Evolutionary conservation across 2,113 vertebrate species (phyloP).

Genomic region (Sander vitreus): DNA sequence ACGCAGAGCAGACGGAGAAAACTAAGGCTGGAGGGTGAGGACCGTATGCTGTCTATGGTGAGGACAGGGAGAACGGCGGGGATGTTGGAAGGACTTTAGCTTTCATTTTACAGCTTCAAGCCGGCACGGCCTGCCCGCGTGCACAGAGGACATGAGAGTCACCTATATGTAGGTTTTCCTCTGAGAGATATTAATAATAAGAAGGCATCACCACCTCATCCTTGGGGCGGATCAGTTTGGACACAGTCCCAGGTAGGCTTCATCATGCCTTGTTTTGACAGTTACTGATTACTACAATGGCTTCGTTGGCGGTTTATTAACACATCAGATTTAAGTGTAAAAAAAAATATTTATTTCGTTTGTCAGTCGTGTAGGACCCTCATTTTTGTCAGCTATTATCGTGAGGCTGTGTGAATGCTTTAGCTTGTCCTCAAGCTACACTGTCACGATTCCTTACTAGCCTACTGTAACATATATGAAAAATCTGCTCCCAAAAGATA

Average conservation of each 20-base stretch:
- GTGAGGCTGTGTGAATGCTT: conserved; percentile 8
- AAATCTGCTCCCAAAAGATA: conserved; percentile 6
- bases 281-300: not conserved
- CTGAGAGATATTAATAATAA: conserved; percentile 6
- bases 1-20: conserved; percentile 77
- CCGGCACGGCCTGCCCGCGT: conserved; percentile 34
- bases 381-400: not conserved
- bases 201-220: conserved; percentile 43
- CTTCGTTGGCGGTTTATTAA: not conserved
- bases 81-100: conserved; percentile 61
- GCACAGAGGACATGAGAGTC: conserved; percentile 57
- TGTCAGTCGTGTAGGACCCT: not conserved
- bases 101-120: conserved; percentile 47
- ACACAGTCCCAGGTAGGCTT: conserved; percentile 71
- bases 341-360: not conserved
- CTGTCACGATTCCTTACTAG: conserved; percentile 59
- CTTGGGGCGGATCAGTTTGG: conserved; percentile 61
- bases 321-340: not conserved
- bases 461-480: not conserved
- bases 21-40: conserved; percentile 62
- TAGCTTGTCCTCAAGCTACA: not conserved
- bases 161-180: conserved; percentile 12
- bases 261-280: conserved; percentile 22
- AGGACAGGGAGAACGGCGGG: conserved; percentile 47
- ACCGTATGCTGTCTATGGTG: too few relatives aligned